These are phyloP conservation scores for Anas bernieri DNA, from an alignment of 2,797 vertebrate genomes.

Conservation along the genomic window DNA sequence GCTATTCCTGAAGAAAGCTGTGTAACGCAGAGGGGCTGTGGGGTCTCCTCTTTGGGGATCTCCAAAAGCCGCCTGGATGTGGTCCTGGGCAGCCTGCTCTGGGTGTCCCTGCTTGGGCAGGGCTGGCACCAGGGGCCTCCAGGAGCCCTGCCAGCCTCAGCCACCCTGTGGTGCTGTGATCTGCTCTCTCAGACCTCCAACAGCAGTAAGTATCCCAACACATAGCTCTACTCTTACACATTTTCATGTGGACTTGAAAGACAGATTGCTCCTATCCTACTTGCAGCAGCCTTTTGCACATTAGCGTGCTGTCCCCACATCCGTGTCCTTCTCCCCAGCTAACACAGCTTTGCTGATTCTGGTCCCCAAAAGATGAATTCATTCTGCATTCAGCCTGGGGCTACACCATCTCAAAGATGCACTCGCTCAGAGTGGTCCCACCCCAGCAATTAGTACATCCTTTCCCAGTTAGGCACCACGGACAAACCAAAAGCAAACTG, in stretches of 20 bases:
- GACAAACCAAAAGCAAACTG: background rate
- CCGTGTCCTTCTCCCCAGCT: background rate
- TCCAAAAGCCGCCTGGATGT: background rate
- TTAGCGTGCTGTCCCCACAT: fast-evolving
- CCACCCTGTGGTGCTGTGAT: background rate
- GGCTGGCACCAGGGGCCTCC: no score
- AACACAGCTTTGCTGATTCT: background rate
- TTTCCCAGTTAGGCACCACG: background rate
- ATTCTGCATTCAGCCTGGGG: background rate
- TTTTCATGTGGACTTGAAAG: background rate
- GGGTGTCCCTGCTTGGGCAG: background rate
- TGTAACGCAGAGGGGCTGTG: background rate
- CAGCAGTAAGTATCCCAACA: background rate
- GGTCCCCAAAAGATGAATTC: background rate
- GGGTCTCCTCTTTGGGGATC: background rate
- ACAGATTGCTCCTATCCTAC: background rate
- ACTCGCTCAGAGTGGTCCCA: background rate
- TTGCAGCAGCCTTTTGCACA: background rate
- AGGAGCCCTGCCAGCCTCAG: background rate
- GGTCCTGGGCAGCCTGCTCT: background rate
- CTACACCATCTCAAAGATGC: background rate
- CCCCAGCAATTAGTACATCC: background rate
- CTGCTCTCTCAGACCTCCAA: background rate
- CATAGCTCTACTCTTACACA: fast-evolving
- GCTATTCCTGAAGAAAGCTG: background rate